Base-by-base conservation (phyloP, 2,113 vertebrate genomes). In the Heterotilapia buettikoferi region DNA sequence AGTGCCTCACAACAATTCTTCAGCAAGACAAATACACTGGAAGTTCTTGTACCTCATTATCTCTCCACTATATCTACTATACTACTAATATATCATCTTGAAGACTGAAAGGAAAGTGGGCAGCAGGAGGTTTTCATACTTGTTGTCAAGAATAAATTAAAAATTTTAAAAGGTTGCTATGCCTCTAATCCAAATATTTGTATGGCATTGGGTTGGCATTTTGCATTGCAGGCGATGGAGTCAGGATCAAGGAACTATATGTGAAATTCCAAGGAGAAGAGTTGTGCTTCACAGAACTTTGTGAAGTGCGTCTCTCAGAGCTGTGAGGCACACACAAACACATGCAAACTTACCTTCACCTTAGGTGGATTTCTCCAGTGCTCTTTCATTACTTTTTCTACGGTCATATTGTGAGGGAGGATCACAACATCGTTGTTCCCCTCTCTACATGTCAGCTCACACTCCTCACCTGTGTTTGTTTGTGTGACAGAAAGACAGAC, bases 281-380 rank as follows among this genome's bases (percentile, higher is more conserved):
- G 94, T 73, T 83, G 92, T 88, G 87, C 89, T 90, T 95, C 87
- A 10, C 94, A 87, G 89, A 93, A 82, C 68, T 89, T 90, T 92
- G 94, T 88, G 85, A 95, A 94, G 91, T 92, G 88, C 89, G 54
- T 95, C 92, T 93, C 87, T 90, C 86, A 92, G 85, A 88, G 84
- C 66, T 26, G 73, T 59, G 82, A 94, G 81, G 81, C 9, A 2
- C 88, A 89, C 88, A 90, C 68, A 90, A 89, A 90, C 61, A 86
- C 21, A 31, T 6, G 29, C 36, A 73, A 89, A 96, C 97, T 94
- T 86, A 98, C 99, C 97, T 98, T 97, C 89, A 98, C 97, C 95
- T 98, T 97, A 6, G 97, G 95, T 5, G 98, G 98, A 93, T 98
- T 98, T 96, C 98, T 97, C 98, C 98, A 98, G 95, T 99, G 97